phyloP scores from a whole-genome alignment of 2,888 invertebrate species.

The Petrolisthes cinctipes region DNA sequence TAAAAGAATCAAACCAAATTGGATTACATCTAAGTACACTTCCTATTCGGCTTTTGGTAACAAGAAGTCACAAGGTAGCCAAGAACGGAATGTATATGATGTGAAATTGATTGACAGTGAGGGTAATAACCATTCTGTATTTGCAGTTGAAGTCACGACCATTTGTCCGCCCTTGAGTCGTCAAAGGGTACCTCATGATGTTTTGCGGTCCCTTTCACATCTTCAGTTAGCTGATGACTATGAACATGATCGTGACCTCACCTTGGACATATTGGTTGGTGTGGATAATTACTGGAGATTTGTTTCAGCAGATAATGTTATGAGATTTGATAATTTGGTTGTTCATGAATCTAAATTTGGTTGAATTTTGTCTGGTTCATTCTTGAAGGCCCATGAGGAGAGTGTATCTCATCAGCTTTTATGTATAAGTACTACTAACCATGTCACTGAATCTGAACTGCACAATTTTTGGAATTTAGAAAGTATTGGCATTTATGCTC shows the following conservation, averaged over 20 bases:
- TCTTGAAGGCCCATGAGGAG: conserved; percentile 3
- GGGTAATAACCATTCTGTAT: conserved; percentile 12
- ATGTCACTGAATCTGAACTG: conserved; percentile 23
- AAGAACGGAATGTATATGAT: conserved; percentile 31
- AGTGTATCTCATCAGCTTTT: conserved; percentile 26
- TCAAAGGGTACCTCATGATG: conserved; percentile 15
- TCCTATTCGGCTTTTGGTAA: conserved; percentile 22
- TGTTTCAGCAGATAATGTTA: not conserved
- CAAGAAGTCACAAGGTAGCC: not conserved
- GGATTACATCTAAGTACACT: conserved; percentile 12
- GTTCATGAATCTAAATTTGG: conserved; percentile 14
- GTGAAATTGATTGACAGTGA: conserved; percentile 9
- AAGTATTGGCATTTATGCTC: conserved; percentile 20
- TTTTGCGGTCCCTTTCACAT: conserved; percentile 28
- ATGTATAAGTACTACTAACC: conserved; percentile 20
- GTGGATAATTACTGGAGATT: conserved; percentile 18
- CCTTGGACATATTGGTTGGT: conserved; percentile 19
- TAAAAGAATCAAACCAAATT: conserved; percentile 29
- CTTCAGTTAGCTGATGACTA: conserved; percentile 31
- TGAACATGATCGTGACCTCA: conserved; percentile 4
- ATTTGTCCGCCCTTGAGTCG: conserved; percentile 24
- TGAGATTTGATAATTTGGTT: not conserved
- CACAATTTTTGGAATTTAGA: conserved; percentile 17
- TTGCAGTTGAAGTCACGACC: conserved; percentile 25
- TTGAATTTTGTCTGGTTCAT: conserved; percentile 31